Conservation (phyloP, 2,113 vertebrate genomes). For the Tachysurus fulvidraco region DNA sequence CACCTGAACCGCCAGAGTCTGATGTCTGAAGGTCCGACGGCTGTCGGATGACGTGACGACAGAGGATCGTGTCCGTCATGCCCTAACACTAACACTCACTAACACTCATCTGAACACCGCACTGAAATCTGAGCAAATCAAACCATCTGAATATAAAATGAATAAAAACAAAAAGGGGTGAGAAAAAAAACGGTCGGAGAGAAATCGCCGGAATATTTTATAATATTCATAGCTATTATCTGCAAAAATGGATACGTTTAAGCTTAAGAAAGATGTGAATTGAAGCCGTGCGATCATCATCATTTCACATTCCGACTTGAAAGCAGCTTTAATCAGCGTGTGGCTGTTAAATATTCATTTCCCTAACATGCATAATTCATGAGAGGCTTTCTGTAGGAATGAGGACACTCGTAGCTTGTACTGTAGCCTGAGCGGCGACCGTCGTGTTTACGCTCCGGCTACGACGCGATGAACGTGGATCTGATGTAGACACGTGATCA, state of each 20-base stretch:
- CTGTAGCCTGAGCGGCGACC: slow-evolving; percentile 2
- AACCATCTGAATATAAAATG: slow-evolving; percentile 1
- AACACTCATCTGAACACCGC: slow-evolving; percentile 28
- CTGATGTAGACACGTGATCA: neutral
- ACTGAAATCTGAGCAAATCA: slow-evolving; percentile 36
- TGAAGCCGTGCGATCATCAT: slow-evolving; percentile 44
- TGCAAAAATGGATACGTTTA: slow-evolving; percentile 13
- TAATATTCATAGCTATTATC: neutral
- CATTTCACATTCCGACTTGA: slow-evolving; percentile 53
- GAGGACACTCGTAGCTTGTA: slow-evolving; percentile 50
- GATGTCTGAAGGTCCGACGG: neutral
- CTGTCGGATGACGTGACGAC: slow-evolving; percentile 26
- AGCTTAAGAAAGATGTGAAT: slow-evolving; percentile 18
- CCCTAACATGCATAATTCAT: slow-evolving; percentile 55
- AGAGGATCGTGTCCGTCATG: slow-evolving; percentile 26
- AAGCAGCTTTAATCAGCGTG: slow-evolving; percentile 57
- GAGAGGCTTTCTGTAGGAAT: slow-evolving; percentile 51
- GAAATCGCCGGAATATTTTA: neutral
- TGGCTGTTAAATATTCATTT: slow-evolving; percentile 57
- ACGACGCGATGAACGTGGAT: neutral
- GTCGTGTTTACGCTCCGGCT: neutral
- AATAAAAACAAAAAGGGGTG: neutral
- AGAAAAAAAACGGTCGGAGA: neutral
- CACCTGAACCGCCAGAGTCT: slow-evolving; percentile 29
- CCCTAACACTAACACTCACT: slow-evolving; percentile 20